phyloP scores from a whole-genome alignment of 1,140 invertebrate genomes.

The Liolophura sinensis region DNA sequence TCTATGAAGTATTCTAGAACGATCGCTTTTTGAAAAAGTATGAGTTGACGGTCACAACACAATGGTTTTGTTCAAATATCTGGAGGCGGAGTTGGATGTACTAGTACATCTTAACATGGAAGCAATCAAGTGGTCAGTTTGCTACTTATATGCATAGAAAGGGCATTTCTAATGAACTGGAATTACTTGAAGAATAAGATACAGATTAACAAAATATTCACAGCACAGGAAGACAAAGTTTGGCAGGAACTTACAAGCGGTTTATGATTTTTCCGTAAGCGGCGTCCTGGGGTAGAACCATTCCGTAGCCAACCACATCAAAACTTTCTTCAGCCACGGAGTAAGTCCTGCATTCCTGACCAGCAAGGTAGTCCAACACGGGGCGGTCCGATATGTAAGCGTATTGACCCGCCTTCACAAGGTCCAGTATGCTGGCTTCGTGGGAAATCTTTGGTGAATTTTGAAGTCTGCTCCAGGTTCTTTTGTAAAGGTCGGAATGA shows the following conservation, averaged over 20 bases:
- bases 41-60: no score
- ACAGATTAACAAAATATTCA: no score
- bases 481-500: constrained; percentile 24
- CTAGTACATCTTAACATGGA: no score
- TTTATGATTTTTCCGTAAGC: constrained; percentile 29
- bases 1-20: no score
- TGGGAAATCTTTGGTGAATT: constrained; percentile 24
- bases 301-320: constrained; percentile 37
- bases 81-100: no score
- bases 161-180: no score
- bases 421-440: constrained; percentile 19
- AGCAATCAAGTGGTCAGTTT: no score
- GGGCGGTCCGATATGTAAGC: constrained; percentile 30
- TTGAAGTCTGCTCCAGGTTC: constrained; percentile 29
- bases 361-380: constrained; percentile 34
- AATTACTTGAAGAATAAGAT: no score
- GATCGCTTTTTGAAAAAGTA: no score
- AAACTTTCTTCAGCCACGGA: constrained; percentile 37
- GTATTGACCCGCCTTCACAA: constrained; percentile 16
- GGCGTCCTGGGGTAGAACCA: constrained; percentile 33
- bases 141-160: no score
- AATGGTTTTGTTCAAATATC: no score
- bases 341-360: constrained; percentile 29
- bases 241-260: constrained; percentile 23
- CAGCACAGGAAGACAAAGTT: no score